Base-by-base conservation (phyloP, 2,797 vertebrate species). In the Sphenopsis melanotis region DNA sequence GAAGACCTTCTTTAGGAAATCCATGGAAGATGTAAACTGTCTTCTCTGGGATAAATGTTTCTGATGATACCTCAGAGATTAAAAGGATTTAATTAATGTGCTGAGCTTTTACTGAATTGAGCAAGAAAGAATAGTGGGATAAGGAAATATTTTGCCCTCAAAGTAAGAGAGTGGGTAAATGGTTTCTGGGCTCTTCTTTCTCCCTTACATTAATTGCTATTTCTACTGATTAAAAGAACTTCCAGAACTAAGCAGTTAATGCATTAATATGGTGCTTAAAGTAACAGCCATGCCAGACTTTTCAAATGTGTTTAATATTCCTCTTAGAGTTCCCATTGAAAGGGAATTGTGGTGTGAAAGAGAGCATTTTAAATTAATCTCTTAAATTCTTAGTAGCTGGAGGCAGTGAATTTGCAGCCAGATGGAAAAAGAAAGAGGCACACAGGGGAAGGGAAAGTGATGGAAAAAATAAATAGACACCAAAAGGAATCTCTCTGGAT, bases 341-440 rank as follows among this genome's bases (percentile, higher is more conserved):
- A 88, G 29, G 36, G 27, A 41, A 89, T 86, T 93, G 65, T 47
- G 64, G 50, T 78, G 46, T 93, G 78, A 83, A 92, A 87, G 30
- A 84, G 79, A 75, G 17, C 32, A n/a, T 90, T 96, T 94, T 49
- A 93, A 96, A 89, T 76, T 75, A 72, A 78, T 81, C 57, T 95
- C 42, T 68, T 74, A 72, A 87, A 3, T 72, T 91, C 61, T 76
- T 81, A 59, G 50, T 87, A 86, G 69, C 89, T 91, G 50, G 39
- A 92, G 36, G 50, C 6, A 0, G 32, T 46, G 44, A 81, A 76
- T 84, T 83, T 80, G 42, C 42, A 83, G 87, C 72, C 79, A 86
- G 47, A 78, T 87, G 79, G 61, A 63, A 85, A 70, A 61, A 81
- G 29, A 61, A 56, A 39, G 53, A 78, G 44, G n/a, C 65, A 44